Evolutionary conservation across 2,888 invertebrate species (phyloP).

Genomic region (Blastobasis adustella): DNA sequence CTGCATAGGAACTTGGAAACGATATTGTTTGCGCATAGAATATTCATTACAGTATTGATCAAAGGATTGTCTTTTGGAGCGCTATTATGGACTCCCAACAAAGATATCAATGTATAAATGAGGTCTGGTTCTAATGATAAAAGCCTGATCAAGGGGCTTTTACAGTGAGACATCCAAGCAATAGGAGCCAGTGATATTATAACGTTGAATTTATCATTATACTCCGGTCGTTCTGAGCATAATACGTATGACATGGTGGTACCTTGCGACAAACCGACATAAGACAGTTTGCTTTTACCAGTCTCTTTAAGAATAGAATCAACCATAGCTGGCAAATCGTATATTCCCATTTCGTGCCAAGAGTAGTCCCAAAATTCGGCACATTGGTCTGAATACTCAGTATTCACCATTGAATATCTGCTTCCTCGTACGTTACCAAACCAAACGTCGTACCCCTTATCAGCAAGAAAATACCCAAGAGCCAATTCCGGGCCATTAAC

Average conservation of each 20-base stretch:
- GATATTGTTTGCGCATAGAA: background rate
- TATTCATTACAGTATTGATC: background rate
- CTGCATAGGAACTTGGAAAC: conserved; percentile 5
- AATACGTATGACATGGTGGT: conserved; percentile 77
- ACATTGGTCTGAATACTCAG: conserved; percentile 49
- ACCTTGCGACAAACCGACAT: conserved; percentile 85
- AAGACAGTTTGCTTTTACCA: conserved; percentile 70
- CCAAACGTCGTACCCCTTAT: conserved; percentile 81
- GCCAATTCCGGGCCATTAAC: conserved; percentile 72
- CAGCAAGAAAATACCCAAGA: conserved; percentile 72
- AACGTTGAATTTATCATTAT: conserved; percentile 73
- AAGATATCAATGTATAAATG: background rate
- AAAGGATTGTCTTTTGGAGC: background rate
- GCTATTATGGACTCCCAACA: background rate
- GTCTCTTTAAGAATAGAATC: conserved; percentile 76
- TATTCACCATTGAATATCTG: conserved; percentile 56
- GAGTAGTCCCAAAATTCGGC: conserved; percentile 76
- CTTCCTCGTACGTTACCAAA: conserved; percentile 85
- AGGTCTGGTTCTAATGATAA: background rate
- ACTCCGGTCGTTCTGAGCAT: conserved; percentile 72
- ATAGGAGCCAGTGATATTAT: conserved; percentile 78
- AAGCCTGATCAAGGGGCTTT: conserved; percentile 22
- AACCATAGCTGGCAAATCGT: conserved; percentile 84
- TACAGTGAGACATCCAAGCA: conserved; percentile 66
- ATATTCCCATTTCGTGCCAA: conserved; percentile 83